Evolutionary conservation across 1,140 invertebrate species (phyloP).

Genomic region (Drosophila repletoides): DNA sequence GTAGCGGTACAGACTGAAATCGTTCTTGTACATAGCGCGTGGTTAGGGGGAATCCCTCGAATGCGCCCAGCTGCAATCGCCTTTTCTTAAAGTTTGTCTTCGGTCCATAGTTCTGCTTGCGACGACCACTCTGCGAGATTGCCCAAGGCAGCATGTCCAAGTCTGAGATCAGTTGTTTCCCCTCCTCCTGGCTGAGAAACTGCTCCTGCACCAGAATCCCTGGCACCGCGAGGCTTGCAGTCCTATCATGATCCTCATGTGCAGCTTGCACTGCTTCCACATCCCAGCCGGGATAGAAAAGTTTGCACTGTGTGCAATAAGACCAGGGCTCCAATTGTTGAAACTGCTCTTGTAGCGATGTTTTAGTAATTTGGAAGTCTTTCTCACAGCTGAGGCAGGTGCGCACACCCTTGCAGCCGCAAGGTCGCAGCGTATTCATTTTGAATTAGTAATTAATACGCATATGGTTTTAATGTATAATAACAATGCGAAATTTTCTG

Average conservation of each 20-base stretch:
- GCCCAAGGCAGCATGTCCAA: conserved; percentile 94
- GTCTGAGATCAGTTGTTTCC: conserved; percentile 85
- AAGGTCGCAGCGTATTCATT: conserved; percentile 89
- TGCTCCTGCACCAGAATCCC: conserved; percentile 89
- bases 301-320: conserved; percentile 90
- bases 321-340: conserved; percentile 86
- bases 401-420: conserved; percentile 96
- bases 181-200: conserved; percentile 91
- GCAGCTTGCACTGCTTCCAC: conserved; percentile 82
- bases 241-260: conserved; percentile 87
- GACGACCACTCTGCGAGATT: conserved; percentile 96
- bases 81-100: conserved; percentile 99
- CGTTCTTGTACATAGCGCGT: conserved; percentile 92
- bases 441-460: neutral
- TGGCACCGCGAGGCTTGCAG: conserved; percentile 85
- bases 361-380: conserved; percentile 85
- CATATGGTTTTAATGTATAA: too few species aligned
- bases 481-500: neutral
- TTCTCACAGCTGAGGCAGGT: conserved; percentile 93
- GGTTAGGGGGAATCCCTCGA: conserved; percentile 93
- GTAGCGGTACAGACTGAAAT: conserved; percentile 86
- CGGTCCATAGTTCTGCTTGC: conserved; percentile 99
- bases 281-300: conserved; percentile 89
- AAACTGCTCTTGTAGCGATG: conserved; percentile 69
- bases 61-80: conserved; percentile 90